Conservation (phyloP, 2,797 vertebrate species). For the Xerus rutilus region DNA sequence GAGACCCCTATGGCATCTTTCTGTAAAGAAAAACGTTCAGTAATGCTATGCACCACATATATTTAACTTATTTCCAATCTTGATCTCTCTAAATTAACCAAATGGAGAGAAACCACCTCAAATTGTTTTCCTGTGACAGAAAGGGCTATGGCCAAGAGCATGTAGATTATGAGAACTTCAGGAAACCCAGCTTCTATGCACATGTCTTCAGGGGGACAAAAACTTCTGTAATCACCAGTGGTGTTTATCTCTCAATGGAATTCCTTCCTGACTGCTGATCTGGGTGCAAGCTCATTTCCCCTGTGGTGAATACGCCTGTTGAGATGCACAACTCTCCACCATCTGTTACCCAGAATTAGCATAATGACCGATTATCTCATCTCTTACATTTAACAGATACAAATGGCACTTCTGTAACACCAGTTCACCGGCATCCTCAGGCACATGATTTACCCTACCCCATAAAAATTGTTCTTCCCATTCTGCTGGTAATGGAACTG, state of each 20-base stretch:
- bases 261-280: conserved; percentile 62
- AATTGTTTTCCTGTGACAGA: conserved; percentile 1
- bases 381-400: conserved; percentile 68
- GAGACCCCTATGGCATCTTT: neutral
- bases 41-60: conserved; percentile 10
- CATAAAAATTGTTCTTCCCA: conserved; percentile 40
- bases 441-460: neutral
- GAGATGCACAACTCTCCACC: conserved; percentile 70
- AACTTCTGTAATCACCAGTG: conserved; percentile 24
- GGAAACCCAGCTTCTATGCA: neutral
- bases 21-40: conserved; percentile 37
- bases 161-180: conserved; percentile 5
- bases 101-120: neutral
- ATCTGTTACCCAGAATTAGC: conserved; percentile 81
- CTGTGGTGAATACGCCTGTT: conserved; percentile 63
- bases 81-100: conserved; percentile 56
- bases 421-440: conserved; percentile 27
- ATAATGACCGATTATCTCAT: conserved; percentile 81
- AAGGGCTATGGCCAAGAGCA: neutral
- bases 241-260: conserved; percentile 45
- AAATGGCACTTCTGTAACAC: conserved; percentile 29
- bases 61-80: conserved; percentile 19
- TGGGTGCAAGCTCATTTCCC: conserved; percentile 74
- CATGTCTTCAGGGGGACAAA: conserved; percentile 38
- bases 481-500: conserved; percentile 36